Evolutionary conservation across 1,140 invertebrate genomes (phyloP), one percentile per base, ranked within the genome.

Genomic region (Drosophila kanapiae): DNA sequence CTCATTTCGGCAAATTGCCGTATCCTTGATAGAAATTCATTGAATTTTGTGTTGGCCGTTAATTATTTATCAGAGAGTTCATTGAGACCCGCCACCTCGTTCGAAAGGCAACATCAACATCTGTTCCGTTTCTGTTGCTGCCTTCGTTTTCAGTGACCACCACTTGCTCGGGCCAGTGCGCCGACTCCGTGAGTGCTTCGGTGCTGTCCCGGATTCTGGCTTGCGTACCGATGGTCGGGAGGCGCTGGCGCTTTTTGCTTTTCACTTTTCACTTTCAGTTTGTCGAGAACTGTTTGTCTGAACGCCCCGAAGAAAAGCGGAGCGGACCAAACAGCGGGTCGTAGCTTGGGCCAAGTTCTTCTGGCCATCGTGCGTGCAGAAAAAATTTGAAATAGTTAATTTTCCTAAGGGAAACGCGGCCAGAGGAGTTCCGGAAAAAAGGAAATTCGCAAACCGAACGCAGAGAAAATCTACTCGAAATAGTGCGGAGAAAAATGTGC

Each of bases 221-320:
- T 65, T 61, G 51, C 38, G 38, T 16, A 42, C 62, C 38, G 29
- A 71, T 33, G 27, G 49, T 75, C 61, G 45, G 45, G 74, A 76
- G 72, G 72, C 62, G 78, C 74, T 81, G 78, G 63, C 65, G 69
- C 82, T 82, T 74, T 68, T 68, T 63, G 67, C 76, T 83, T 69
- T 83, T 80, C 75, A 72, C 80, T 82, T 87, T 87, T 86, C 47
- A 70, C 80, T 80, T 88, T 88, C 78, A 88, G 85, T 88, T 85
- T 88, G 81, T 90, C 85, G 85, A 90, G 85, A 90, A 90, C 85
- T 65, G 62, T 62, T 65, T 45, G 75, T 90, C 80, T 88, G 81
- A 90, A 90, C 81, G 67, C 54, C 56, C 70, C 74, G 16, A 68
- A 29, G 40, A 70, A 64, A 54, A 38, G 42, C 33, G 16, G 63